A percentile compares a stretch with the other conserved stretches of the same genome.
Conservation (phyloP, 1,140 invertebrate species). For the Chelonus insularis region DNA sequence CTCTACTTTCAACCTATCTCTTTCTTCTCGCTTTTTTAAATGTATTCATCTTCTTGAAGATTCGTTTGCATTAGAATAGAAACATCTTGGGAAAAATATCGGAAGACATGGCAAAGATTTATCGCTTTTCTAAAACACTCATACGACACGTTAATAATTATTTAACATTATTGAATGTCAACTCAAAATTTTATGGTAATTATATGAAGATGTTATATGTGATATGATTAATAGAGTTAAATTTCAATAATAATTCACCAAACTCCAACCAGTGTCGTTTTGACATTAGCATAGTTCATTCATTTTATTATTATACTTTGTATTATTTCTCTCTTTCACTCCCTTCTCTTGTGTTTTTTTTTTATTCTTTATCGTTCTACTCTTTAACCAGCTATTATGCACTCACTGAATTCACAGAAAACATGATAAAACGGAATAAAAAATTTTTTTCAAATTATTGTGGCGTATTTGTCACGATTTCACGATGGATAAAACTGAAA, state of each 20-base stretch:
- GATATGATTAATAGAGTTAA: constrained; percentile 13
- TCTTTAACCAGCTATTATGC: constrained; percentile 5
- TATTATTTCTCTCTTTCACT: background rate
- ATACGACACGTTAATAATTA: no score
- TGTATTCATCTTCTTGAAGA: no score
- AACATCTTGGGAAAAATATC: no score
- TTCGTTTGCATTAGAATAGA: no score
- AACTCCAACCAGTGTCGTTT: background rate
- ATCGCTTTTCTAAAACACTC: no score
- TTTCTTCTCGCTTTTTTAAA: no score
- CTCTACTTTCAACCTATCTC: no score
- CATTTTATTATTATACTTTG: background rate
- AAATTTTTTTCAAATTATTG: background rate
- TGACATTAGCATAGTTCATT: constrained; percentile 11
- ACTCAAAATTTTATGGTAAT: constrained; percentile 11
- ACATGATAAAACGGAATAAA: no score
- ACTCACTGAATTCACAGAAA: no score
- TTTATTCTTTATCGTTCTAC: background rate
- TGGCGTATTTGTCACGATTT: constrained; percentile 15
- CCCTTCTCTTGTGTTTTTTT: background rate
- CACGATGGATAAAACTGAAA: background rate
- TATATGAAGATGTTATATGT: constrained; percentile 13
- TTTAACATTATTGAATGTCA: no score
- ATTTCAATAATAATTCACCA: constrained; percentile 11
- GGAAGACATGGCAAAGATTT: no score